These are phyloP conservation scores for Leguminivora glycinivorella DNA, from an alignment of 1,140 invertebrate species.

Conservation along the genomic window DNA sequence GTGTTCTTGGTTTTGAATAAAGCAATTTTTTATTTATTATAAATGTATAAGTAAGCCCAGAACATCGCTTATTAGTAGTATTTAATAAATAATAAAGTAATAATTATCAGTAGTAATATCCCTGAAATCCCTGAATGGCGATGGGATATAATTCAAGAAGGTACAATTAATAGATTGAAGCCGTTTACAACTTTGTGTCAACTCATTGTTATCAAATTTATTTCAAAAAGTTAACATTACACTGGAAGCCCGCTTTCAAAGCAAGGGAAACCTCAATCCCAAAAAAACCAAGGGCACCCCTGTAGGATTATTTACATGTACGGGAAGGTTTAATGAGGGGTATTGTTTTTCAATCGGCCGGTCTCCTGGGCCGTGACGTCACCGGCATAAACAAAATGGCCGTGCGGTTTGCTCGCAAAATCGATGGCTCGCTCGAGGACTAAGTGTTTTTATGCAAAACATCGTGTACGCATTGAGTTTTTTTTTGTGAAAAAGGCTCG, in stretches of 20 bases:
- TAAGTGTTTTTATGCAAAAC: conserved; percentile 25
- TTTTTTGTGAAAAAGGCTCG: neutral
- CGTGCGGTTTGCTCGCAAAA: conserved; percentile 5
- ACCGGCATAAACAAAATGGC: conserved; percentile 26
- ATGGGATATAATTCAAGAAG: no score
- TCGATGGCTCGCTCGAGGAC: conserved; percentile 14
- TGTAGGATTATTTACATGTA: conserved; percentile 24
- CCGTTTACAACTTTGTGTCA: no score
- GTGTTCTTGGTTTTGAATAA: no score
- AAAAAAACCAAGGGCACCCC: neutral
- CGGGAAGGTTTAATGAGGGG: conserved; percentile 18
- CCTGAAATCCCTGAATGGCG: no score
- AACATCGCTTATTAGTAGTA: no score
- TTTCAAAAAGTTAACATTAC: neutral
- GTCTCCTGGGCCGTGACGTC: conserved; percentile 29
- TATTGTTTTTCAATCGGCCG: conserved; percentile 34
- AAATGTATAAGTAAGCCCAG: no score
- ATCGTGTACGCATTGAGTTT: neutral
- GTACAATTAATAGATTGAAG: no score
- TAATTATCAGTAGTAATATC: no score
- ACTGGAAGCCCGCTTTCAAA: neutral
- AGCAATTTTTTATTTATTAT: no score
- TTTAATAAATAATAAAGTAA: no score
- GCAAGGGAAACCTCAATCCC: neutral
- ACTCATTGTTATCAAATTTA: no score